A percentile compares a stretch with the other conserved stretches of the same genome.
These are phyloP conservation scores for Sebastes umbrosus DNA, from an alignment of 2,797 vertebrate species.

Conservation along the genomic window DNA sequence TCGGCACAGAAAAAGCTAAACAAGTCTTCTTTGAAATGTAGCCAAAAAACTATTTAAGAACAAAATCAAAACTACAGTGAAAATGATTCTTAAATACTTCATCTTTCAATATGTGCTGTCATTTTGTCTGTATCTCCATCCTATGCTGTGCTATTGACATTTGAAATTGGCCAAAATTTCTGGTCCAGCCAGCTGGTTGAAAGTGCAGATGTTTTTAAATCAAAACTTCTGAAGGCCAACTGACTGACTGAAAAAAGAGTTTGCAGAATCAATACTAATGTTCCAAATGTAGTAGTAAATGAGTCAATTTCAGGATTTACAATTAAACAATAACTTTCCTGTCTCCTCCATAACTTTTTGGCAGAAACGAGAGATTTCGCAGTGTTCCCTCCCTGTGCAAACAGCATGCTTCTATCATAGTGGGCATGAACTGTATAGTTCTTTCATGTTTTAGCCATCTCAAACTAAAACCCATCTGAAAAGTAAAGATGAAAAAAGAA, in stretches of 20 bases:
- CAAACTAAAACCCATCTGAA: not conserved
- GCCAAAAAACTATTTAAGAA: not conserved
- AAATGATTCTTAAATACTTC: not conserved
- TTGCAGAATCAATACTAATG: not conserved
- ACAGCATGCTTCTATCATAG: not conserved
- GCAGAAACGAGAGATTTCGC: not conserved
- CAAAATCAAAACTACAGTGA: not conserved
- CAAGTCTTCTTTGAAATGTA: not conserved
- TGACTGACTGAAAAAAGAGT: not conserved
- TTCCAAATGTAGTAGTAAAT: not conserved
- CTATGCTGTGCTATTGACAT: not conserved
- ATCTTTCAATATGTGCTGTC: not conserved
- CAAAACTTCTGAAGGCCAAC: not conserved
- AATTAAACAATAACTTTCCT: not conserved
- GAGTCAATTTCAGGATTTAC: not conserved
- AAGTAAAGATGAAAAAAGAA: not conserved
- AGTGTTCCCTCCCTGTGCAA: not conserved
- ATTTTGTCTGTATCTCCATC: not conserved
- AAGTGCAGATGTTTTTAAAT: not conserved
- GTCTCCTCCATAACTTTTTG: not conserved
- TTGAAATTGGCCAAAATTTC: not conserved
- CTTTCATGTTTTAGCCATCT: not conserved
- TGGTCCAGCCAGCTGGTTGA: not conserved
- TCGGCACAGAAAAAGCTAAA: not conserved
- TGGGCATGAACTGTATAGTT: not conserved